Conservation (phyloP, 1,140 invertebrate species). For the Saxidomus purpurata region DNA sequence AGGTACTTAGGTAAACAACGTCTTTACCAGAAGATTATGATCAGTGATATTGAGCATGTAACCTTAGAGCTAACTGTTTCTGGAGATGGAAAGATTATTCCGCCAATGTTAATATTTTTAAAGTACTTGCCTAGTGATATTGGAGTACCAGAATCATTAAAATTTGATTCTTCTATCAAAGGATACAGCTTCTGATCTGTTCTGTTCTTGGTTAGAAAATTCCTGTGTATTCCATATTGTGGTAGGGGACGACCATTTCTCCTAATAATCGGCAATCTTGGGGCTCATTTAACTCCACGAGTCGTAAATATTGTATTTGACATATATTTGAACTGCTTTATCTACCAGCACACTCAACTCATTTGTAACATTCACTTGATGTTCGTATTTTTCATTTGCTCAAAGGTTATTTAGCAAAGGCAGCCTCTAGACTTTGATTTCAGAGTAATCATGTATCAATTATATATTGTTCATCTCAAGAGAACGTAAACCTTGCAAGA, state of each 20-base stretch:
- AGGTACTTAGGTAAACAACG: conserved; percentile 18
- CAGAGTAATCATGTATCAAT: neutral
- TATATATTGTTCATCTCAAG: neutral
- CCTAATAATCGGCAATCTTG: conserved; percentile 79
- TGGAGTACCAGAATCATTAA: neutral
- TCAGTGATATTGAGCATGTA: neutral
- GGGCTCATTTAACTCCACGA: conserved; percentile 78
- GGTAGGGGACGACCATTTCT: conserved; percentile 44
- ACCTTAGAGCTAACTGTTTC: neutral
- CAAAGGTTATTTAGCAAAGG: neutral
- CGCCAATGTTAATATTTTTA: neutral
- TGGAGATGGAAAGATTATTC: neutral
- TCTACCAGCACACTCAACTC: conserved; percentile 61
- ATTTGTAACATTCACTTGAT: conserved; percentile 67
- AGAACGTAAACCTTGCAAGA: too few species aligned
- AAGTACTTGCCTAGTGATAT: neutral
- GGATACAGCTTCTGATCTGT: neutral
- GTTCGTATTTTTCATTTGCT: neutral
- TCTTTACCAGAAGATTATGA: neutral
- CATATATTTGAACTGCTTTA: conserved; percentile 58
- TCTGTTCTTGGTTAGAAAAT: too few species aligned
- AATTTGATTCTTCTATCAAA: neutral
- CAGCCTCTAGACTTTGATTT: neutral
- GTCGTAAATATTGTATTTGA: conserved; percentile 71
- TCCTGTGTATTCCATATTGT: conserved; percentile 20